These are phyloP conservation scores for Xestia rhomboidea DNA, from an alignment of 2,888 invertebrate species.

Conservation along the genomic window DNA sequence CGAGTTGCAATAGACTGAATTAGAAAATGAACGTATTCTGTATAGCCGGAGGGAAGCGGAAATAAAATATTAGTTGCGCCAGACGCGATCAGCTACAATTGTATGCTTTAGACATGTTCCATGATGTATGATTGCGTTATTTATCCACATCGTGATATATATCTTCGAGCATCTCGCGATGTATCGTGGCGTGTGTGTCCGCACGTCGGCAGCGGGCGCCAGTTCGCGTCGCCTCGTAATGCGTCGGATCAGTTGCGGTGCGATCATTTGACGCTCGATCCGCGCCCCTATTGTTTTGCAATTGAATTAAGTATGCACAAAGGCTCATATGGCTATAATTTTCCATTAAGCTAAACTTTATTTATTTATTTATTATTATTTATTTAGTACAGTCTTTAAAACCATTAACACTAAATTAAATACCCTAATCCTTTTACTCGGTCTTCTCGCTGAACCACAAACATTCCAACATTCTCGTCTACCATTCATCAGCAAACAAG, in stretches of 20 bases:
- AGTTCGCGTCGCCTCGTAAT: slow-evolving; percentile 35
- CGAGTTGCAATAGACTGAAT: not conserved
- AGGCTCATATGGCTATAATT: not conserved
- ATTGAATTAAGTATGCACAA: slow-evolving; percentile 39
- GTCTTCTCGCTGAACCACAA: no score
- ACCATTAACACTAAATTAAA: no score
- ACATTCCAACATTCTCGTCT: no score
- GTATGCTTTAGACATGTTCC: not conserved
- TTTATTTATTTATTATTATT: no score
- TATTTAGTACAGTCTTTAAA: no score
- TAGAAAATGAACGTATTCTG: slow-evolving; percentile 23
- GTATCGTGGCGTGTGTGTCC: not conserved
- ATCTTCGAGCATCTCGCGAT: not conserved
- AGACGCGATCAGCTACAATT: slow-evolving; percentile 3
- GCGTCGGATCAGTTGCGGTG: slow-evolving; percentile 55
- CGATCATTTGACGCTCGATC: slow-evolving; percentile 44
- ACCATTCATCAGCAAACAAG: no score
- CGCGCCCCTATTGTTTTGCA: slow-evolving; percentile 43
- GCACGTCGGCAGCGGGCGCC: slow-evolving; percentile 1
- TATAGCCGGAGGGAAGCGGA: not conserved
- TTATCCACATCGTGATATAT: not conserved
- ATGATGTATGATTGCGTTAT: slow-evolving; percentile 10
- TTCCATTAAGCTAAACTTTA: slow-evolving; percentile 11
- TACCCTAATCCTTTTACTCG: no score
- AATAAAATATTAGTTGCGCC: slow-evolving; percentile 28